A percentile compares a stretch with the other conserved stretches of the same genome.
Conservation (phyloP, 2,888 invertebrate species). For the Apamea monoglypha region DNA sequence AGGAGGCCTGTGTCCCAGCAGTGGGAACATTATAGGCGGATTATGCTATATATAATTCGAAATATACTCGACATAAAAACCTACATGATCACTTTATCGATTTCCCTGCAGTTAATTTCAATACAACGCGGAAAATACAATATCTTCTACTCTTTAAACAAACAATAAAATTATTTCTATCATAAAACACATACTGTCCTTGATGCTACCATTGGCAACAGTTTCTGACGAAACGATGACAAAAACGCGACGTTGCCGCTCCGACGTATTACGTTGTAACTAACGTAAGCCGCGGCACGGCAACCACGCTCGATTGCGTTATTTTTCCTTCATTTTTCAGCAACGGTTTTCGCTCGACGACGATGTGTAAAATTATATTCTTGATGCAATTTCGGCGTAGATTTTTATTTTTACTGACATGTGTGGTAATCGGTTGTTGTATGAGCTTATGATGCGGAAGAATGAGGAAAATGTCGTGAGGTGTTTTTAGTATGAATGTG, state of each 20-base stretch:
- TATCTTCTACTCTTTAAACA: neutral
- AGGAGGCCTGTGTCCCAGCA: too few relatives aligned
- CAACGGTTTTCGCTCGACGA: constrained; percentile 9
- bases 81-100: neutral
- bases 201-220: constrained; percentile 41
- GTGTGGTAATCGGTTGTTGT: too few relatives aligned
- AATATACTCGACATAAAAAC: neutral
- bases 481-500: neutral
- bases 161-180: constrained; percentile 25
- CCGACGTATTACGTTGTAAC: constrained; percentile 51
- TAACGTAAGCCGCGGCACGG: constrained; percentile 47
- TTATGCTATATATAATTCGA: neutral
- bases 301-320: constrained; percentile 45
- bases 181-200: constrained; percentile 45
- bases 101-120: neutral
- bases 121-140: neutral
- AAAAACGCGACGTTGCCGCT: constrained; percentile 63
- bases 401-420: neutral
- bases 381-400: constrained; percentile 1
- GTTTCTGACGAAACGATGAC: constrained; percentile 52
- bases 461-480: too few relatives aligned
- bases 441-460: too few relatives aligned
- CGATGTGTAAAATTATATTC: neutral
- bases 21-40: too few relatives aligned
- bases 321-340: constrained; percentile 64